phyloP scores from a whole-genome alignment of 2,797 vertebrate species.

The Pangasius mekongensis region DNA sequence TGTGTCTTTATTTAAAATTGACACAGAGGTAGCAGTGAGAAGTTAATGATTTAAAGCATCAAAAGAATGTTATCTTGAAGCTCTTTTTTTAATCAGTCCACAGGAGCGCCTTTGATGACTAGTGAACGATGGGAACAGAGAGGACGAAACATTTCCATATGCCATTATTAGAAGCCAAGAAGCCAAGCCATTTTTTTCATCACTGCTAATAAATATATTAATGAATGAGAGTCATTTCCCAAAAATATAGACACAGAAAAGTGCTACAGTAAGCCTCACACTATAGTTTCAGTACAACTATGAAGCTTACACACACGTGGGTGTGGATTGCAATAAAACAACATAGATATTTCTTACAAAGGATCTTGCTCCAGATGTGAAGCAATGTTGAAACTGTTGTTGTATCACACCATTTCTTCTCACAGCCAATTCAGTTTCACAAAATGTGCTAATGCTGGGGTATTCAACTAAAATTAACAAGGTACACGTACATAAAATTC shows the following conservation, averaged over 20 bases:
- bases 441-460: background rate
- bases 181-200: constrained; percentile 9
- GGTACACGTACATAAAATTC: background rate
- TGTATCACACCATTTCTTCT: background rate
- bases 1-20: constrained; percentile 25
- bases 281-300: background rate
- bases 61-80: background rate
- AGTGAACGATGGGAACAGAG: background rate
- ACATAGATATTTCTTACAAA: background rate
- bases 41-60: constrained; percentile 29
- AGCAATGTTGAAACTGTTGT: background rate
- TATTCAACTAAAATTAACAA: background rate
- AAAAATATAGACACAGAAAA: background rate
- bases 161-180: background rate
- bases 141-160: constrained; percentile 2
- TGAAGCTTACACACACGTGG: background rate
- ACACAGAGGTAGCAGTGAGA: constrained; percentile 12
- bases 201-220: constrained; percentile 36
- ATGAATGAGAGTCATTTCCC: constrained; percentile 17
- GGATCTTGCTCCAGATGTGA: constrained; percentile 8
- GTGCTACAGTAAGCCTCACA: constrained; percentile 42
- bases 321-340: background rate
- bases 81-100: constrained; percentile 3
- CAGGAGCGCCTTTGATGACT: background rate
- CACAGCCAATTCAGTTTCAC: background rate